Evolutionary conservation across 2,113 vertebrate species (phyloP).

Genomic region (Orthochromis malagaraziensis): DNA sequence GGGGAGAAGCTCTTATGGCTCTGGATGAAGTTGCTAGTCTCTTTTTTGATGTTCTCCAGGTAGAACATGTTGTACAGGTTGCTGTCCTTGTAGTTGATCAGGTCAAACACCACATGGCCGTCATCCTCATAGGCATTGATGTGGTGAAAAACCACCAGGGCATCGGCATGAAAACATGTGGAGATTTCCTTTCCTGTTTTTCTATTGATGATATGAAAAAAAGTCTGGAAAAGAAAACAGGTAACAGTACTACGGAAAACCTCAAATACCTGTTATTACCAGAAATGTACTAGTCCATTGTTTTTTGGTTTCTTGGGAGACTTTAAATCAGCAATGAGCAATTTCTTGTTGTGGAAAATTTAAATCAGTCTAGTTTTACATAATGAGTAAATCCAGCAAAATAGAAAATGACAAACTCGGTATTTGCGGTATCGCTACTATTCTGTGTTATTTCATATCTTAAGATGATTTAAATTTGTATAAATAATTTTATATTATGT

Average conservation of each 20-base stretch:
- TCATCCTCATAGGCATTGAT: conserved; percentile 87
- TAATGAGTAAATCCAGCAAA: not conserved
- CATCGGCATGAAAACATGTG: conserved; percentile 73
- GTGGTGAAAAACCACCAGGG: conserved; percentile 87
- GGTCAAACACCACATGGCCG: conserved; percentile 79
- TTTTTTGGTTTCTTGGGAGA: not conserved
- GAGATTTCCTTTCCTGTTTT: conserved; percentile 73
- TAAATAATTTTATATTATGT: not conserved
- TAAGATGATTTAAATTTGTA: not conserved
- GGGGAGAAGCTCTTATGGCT: not conserved
- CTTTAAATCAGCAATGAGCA: not conserved
- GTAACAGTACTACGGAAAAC: not conserved
- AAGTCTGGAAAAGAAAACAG: conserved; percentile 68
- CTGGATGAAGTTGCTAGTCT: conserved; percentile 41
- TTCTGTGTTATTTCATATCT: not conserved
- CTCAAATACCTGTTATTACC: not conserved
- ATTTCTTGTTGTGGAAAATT: not conserved
- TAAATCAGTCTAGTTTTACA: not conserved
- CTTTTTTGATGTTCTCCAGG: conserved; percentile 69
- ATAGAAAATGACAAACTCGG: not conserved
- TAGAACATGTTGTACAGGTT: conserved; percentile 90
- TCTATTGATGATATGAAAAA: conserved; percentile 82
- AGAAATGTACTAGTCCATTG: not conserved
- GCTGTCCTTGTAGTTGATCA: conserved; percentile 78
- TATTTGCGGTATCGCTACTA: not conserved